phyloP scores from a whole-genome alignment of 2,888 invertebrate genomes.

The Bibio marci region DNA sequence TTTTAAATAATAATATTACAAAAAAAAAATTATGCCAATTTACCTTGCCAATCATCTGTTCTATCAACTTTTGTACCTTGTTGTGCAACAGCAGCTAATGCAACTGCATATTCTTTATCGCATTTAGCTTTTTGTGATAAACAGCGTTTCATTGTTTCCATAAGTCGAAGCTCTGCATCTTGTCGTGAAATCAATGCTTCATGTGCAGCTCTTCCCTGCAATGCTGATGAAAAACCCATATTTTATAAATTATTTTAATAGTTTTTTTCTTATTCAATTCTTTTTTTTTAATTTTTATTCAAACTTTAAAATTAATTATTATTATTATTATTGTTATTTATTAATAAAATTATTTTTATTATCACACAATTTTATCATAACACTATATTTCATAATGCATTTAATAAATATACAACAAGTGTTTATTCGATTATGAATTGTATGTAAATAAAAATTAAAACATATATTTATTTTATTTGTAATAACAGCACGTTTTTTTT shows the following conservation, averaged over 20 bases:
- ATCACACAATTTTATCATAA: too few species aligned
- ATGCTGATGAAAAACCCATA: constrained; percentile 78
- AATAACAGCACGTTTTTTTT: too few species aligned
- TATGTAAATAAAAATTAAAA: too few species aligned
- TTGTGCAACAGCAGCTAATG: constrained; percentile 59
- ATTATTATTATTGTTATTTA: too few species aligned
- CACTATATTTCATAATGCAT: too few species aligned
- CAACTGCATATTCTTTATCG: constrained; percentile 79
- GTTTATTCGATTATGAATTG: too few species aligned
- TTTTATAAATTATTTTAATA: constrained; percentile 1
- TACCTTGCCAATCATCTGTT: constrained; percentile 30
- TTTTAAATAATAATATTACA: too few species aligned
- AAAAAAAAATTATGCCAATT: too few species aligned
- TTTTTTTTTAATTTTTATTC: neutral
- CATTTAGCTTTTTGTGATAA: constrained; percentile 75
- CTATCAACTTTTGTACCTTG: constrained; percentile 71
- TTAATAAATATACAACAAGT: too few species aligned
- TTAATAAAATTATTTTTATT: too few species aligned
- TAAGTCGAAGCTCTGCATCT: constrained; percentile 79
- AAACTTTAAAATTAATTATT: neutral
- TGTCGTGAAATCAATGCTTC: constrained; percentile 80
- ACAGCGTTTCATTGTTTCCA: constrained; percentile 83
- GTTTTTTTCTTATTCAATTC: neutral
- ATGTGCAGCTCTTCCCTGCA: constrained; percentile 78
- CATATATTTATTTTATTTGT: too few species aligned